Percentiles rank a stretch among this genome's conserved stretches.
Evolutionary conservation across 2,888 invertebrate species (phyloP).

Genomic region (Xanthorhoe designata): DNA sequence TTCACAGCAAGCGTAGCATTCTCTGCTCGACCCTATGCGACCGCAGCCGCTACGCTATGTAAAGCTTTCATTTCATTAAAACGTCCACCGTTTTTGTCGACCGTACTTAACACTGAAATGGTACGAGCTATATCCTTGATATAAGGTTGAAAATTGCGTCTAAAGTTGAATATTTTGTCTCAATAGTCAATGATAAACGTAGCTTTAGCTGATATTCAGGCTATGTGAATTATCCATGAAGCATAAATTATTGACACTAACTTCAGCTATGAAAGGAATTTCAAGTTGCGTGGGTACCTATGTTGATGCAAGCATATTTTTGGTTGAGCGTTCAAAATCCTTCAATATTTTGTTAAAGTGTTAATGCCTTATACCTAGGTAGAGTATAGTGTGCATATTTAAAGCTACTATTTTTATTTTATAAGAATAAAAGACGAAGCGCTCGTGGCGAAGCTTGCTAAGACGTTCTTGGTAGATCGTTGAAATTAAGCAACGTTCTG

Average conservation of each 20-base stretch:
- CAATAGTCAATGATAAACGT: constrained; percentile 56
- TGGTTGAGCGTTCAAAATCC: not conserved
- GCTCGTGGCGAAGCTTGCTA: too few relatives aligned
- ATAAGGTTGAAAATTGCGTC: constrained; percentile 3
- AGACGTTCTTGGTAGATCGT: too few relatives aligned
- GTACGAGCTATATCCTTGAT: not conserved
- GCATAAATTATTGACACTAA: constrained; percentile 68
- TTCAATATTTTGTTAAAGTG: not conserved
- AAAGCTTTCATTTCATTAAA: constrained; percentile 4
- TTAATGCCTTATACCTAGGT: too few relatives aligned
- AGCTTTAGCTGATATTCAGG: constrained; percentile 65
- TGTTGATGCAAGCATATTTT: constrained; percentile 11
- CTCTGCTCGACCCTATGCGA: constrained; percentile 53
- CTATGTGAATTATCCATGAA: constrained; percentile 69
- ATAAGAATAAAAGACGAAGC: too few relatives aligned
- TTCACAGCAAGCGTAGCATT: constrained; percentile 56
- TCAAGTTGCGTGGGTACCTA: constrained; percentile 18
- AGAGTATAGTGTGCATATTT: too few relatives aligned
- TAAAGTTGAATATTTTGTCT: not conserved
- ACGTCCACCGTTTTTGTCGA: not conserved
- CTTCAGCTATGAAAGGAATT: constrained; percentile 53
- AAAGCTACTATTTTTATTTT: too few relatives aligned
- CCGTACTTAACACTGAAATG: not conserved
- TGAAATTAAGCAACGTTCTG: too few relatives aligned
- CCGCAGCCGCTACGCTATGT: constrained; percentile 52